Percentiles rank a stretch among this genome's conserved stretches.
phyloP scores from a whole-genome alignment of 92 coral and sea anemone species.

The Blastomussa wellsi region DNA sequence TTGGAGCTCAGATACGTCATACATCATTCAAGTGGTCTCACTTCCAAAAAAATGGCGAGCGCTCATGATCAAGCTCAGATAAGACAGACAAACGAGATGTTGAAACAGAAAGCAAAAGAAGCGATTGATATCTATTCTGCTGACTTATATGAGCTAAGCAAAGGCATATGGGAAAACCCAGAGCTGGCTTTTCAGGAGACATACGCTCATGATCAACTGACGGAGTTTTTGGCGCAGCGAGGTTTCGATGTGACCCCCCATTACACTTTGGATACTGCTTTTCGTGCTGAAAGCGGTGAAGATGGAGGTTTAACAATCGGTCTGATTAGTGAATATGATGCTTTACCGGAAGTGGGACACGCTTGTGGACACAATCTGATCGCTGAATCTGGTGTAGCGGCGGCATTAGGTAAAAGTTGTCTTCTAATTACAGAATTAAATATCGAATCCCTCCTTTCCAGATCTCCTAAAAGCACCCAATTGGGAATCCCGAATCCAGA shows the following conservation, averaged over 20 bases:
- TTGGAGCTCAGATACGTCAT: too few species aligned
- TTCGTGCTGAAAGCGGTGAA: conserved; percentile 64
- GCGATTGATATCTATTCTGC: conserved; percentile 69
- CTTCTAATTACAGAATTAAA: neutral
- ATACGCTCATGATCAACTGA: conserved; percentile 71
- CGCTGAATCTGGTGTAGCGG: conserved; percentile 83
- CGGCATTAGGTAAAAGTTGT: conserved; percentile 52
- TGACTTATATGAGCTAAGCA: conserved; percentile 63
- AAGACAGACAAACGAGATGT: neutral
- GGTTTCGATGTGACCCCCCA: conserved; percentile 72
- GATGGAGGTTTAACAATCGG: conserved; percentile 55
- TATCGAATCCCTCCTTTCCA: too few species aligned
- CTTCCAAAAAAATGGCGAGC: conserved; percentile 44
- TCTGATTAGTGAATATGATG: conserved; percentile 75
- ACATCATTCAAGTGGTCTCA: too few species aligned
- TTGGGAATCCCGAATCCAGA: too few species aligned
- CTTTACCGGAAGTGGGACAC: conserved; percentile 77
- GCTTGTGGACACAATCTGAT: conserved; percentile 90
- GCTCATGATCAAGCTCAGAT: too few species aligned
- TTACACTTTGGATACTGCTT: conserved; percentile 78
- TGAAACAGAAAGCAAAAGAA: conserved; percentile 49
- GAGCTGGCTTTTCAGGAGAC: conserved; percentile 67
- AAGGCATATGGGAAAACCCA: conserved; percentile 80
- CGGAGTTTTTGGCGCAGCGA: conserved; percentile 61
- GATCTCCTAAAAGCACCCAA: too few species aligned